phyloP scores from a whole-genome alignment of 2,888 invertebrate species.

The Drepana falcataria region DNA sequence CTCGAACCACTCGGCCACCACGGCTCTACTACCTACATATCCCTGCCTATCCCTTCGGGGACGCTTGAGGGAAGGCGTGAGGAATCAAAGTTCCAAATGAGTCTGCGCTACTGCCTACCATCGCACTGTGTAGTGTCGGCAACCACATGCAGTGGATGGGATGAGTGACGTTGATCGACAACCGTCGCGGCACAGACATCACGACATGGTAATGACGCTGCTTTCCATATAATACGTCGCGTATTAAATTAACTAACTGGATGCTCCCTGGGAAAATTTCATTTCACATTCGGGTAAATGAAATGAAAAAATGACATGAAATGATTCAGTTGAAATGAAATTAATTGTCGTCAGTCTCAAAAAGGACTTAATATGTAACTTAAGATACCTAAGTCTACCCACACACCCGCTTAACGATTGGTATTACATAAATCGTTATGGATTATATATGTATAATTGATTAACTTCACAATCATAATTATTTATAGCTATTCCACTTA shows the following conservation, averaged over 20 bases:
- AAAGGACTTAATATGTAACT: neutral
- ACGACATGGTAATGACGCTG: constrained; percentile 71
- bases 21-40: too few species aligned
- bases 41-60: too few species aligned
- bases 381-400: too few species aligned
- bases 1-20: too few species aligned
- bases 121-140: constrained; percentile 18
- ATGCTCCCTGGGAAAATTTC: constrained; percentile 36
- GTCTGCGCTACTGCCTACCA: neutral
- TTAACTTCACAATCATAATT: too few species aligned
- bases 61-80: too few species aligned
- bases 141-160: constrained; percentile 28
- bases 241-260: constrained; percentile 52
- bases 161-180: constrained; percentile 71
- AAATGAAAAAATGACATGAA: neutral
- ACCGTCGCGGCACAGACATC: constrained; percentile 39
- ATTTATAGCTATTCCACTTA: too few species aligned
- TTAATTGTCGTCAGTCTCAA: neutral
- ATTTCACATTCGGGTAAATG: constrained; percentile 32
- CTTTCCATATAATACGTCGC: constrained; percentile 73
- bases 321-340: neutral
- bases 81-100: neutral
- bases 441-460: too few species aligned
- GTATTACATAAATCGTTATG: too few species aligned
- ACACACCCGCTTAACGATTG: too few species aligned